A percentile compares a stretch with the other conserved stretches of the same genome.
These are phyloP conservation scores for Scaptodrosophila lebanonensis DNA, from an alignment of 1,140 invertebrate species.

Conservation along the genomic window DNA sequence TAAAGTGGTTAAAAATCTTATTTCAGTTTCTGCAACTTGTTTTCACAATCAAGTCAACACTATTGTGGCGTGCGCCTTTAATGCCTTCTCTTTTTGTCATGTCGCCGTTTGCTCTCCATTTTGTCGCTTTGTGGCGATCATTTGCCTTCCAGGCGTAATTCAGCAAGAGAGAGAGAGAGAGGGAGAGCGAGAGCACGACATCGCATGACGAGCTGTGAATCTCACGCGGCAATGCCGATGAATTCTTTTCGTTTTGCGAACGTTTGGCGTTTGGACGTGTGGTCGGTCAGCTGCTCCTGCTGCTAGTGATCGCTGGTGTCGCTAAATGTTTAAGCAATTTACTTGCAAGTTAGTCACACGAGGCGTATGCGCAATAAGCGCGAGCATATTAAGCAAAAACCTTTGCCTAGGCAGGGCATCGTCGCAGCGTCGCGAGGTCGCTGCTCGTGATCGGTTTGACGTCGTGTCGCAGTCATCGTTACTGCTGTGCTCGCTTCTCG, in stretches of 20 bases:
- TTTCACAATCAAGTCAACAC: background rate
- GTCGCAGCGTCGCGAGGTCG: no score
- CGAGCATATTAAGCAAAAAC: no score
- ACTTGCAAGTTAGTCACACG: no score
- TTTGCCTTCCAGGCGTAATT: conserved; percentile 45
- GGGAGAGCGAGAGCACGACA: no score
- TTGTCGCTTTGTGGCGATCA: conserved; percentile 13
- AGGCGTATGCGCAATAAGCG: no score
- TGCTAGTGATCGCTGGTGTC: no score
- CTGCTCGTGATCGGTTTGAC: no score
- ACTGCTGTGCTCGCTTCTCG: no score
- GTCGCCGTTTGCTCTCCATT: background rate
- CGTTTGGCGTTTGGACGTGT: conserved; percentile 71
- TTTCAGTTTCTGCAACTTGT: background rate
- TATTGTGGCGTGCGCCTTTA: background rate
- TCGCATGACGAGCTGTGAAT: conserved; percentile 45
- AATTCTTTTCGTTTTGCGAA: conserved; percentile 69
- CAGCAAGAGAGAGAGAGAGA: conserved; percentile 16
- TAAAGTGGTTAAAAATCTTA: no score
- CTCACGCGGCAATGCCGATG: conserved; percentile 12
- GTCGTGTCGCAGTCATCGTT: no score
- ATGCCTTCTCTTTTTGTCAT: background rate
- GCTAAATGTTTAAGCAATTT: no score
- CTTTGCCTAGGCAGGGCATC: no score
- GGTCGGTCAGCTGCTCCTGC: conserved; percentile 33